Evolutionary conservation across 2,113 vertebrate species (phyloP), one percentile per base, ranked within the genome.

Genomic region (Forbesichthys papilliferus): DNA sequence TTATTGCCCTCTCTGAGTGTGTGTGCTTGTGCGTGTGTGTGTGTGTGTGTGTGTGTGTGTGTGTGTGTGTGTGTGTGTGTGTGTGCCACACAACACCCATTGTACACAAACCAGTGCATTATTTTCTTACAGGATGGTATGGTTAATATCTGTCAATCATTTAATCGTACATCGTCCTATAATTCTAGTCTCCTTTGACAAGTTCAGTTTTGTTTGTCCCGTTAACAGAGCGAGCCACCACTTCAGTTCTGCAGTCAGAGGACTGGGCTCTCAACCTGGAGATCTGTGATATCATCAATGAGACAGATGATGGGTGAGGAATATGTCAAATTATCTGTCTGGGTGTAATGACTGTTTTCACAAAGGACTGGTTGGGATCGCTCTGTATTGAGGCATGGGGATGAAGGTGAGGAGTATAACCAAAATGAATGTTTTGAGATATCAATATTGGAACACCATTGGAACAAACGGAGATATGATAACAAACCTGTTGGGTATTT

Each of bases 201-300:
- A 27, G 27, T 27, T 27, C 27, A 27, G 27, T 27, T 27, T 27
- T 27, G 14, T 49, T 20, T 14, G 58, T 11, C 75, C 9, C 83
- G 57, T 77, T 69, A 16, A 66, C 82, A 93, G 93, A 93, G 74
- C 75, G 64, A 69, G 93, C 93, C 4, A 93, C 92, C 58, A 84
- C 42, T 46, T 68, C 79, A 36, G 56, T 66, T 9, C 75, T 90
- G 47, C 87, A 89, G 80, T 64, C 68, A 0, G 93, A 93, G 46
- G 90, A 93, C 77, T 93, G 93, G 93, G 88, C 79, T 0, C 87
- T 93, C 12, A 93, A 92, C 78, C 89, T 93, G 84, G 93, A 93
- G 87, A 91, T 93, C 53, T 93, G 92, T 86, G 91, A 94, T 74
- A 93, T 93, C 71, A 87, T 91, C 79, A 92, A 92, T 5, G 93